phyloP scores from a whole-genome alignment of 2,797 vertebrate genomes.

The Epinephelus awoara region DNA sequence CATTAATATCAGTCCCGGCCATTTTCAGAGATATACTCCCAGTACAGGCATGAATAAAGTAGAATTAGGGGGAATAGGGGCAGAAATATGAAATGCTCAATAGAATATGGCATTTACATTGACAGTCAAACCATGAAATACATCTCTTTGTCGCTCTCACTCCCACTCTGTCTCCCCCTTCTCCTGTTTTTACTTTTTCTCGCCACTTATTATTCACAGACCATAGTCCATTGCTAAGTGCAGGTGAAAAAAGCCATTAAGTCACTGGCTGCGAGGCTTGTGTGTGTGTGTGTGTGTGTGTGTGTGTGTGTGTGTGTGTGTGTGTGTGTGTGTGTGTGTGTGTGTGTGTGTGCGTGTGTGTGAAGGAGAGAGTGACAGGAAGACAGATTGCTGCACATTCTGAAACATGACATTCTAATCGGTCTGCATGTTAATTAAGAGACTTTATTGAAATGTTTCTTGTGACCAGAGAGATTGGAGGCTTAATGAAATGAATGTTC shows the following conservation, averaged over 20 bases:
- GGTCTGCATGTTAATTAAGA: slow-evolving; percentile 88
- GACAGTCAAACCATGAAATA: slow-evolving; percentile 71
- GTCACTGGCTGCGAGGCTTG: slow-evolving; percentile 61
- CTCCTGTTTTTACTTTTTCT: slow-evolving; percentile 63
- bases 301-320: slow-evolving; percentile 32
- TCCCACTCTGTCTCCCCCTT: slow-evolving; percentile 28
- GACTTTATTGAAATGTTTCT: slow-evolving; percentile 87
- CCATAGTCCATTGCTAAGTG: slow-evolving; percentile 77
- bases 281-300: slow-evolving; percentile 35
- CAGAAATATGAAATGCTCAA: slow-evolving; percentile 60
- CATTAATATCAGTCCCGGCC: slow-evolving; percentile 44
- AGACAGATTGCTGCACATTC: slow-evolving; percentile 89
- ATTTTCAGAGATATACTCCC: slow-evolving; percentile 47
- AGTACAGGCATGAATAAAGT: slow-evolving; percentile 57
- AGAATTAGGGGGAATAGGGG: slow-evolving; percentile 43
- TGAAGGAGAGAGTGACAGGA: slow-evolving; percentile 82
- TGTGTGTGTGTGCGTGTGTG: slow-evolving; percentile 45
- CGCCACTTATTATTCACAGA: slow-evolving; percentile 78
- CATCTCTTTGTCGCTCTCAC: slow-evolving; percentile 50
- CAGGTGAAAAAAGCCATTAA: slow-evolving; percentile 81
- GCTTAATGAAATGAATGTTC: slow-evolving; percentile 72
- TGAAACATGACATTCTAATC: slow-evolving; percentile 90
- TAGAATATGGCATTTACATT: slow-evolving; percentile 69
- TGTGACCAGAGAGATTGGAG: slow-evolving; percentile 79
- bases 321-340: slow-evolving; percentile 37